phyloP scores from a whole-genome alignment of 2,113 vertebrate genomes.

The Oreotragus oreotragus region DNA sequence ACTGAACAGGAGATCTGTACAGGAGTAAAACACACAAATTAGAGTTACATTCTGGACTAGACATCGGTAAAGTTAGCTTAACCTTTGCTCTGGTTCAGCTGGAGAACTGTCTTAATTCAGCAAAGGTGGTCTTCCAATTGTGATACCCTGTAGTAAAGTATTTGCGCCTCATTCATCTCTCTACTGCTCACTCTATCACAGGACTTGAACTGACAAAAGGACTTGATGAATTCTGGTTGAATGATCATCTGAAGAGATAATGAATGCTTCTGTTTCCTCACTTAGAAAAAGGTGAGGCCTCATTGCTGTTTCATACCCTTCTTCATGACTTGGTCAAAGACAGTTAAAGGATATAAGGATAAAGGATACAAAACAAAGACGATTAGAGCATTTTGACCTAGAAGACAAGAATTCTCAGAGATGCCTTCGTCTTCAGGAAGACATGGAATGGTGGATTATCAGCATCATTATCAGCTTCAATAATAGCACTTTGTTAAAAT shows the following conservation, averaged over 20 bases:
- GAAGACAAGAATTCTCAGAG: background rate
- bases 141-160: background rate
- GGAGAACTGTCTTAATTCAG: background rate
- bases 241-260: background rate
- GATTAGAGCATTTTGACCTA: background rate
- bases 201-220: background rate
- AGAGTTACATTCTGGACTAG: background rate
- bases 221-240: background rate
- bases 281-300: background rate
- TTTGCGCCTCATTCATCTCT: background rate
- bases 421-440: background rate
- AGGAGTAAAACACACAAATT: background rate
- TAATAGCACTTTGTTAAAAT: background rate
- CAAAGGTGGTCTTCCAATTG: background rate
- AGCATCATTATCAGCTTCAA: background rate
- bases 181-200: background rate
- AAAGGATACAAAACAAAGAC: background rate
- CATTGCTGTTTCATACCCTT: background rate
- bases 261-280: background rate
- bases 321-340: background rate
- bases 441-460: background rate
- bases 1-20: background rate
- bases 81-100: background rate
- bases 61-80: background rate
- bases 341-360: background rate